phyloP scores from a whole-genome alignment of 2,797 vertebrate genomes.

The Esox masquinongy region DNA sequence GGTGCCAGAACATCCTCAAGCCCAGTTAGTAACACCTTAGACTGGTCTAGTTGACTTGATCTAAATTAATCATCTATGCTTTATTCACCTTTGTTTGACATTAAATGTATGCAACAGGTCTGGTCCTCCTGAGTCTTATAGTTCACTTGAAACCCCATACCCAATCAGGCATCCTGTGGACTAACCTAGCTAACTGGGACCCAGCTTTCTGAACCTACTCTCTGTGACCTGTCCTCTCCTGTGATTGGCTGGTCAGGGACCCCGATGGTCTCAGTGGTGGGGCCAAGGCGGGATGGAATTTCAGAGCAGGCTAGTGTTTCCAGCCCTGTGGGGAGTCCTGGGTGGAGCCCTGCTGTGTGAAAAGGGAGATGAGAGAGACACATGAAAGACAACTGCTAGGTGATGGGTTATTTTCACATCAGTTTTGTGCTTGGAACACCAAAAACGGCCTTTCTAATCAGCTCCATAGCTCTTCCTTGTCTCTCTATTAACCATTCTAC shows the following conservation, averaged over 20 bases:
- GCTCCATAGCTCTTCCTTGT: not conserved
- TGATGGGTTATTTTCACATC: not conserved
- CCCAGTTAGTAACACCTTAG: not conserved
- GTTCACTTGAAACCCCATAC: conserved; percentile 32
- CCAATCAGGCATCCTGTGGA: conserved; percentile 20
- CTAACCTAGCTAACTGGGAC: conserved; percentile 21
- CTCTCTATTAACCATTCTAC: not conserved
- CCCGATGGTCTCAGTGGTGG: conserved; percentile 43
- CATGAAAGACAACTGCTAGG: conserved; percentile 7
- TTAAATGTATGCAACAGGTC: conserved; percentile 17
- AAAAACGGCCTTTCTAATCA: not conserved
- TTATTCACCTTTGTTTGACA: conserved; percentile 6
- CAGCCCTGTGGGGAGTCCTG: conserved; percentile 26
- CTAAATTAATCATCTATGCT: not conserved
- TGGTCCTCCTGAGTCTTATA: not conserved
- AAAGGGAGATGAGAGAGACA: not conserved
- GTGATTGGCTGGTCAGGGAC: conserved; percentile 39
- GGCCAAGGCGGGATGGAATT: conserved; percentile 46
- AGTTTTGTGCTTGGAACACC: not conserved
- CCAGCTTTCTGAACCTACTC: conserved; percentile 20
- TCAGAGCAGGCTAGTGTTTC: conserved; percentile 42
- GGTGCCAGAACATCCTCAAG: conserved; percentile 16
- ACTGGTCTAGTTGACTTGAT: not conserved
- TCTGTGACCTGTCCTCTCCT: conserved; percentile 30
- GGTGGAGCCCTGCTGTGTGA: conserved; percentile 10